Percentiles rank a stretch among this genome's conserved stretches.
phyloP scores from a whole-genome alignment of 2,888 invertebrate species.

The Petrolisthes cinctipes region DNA sequence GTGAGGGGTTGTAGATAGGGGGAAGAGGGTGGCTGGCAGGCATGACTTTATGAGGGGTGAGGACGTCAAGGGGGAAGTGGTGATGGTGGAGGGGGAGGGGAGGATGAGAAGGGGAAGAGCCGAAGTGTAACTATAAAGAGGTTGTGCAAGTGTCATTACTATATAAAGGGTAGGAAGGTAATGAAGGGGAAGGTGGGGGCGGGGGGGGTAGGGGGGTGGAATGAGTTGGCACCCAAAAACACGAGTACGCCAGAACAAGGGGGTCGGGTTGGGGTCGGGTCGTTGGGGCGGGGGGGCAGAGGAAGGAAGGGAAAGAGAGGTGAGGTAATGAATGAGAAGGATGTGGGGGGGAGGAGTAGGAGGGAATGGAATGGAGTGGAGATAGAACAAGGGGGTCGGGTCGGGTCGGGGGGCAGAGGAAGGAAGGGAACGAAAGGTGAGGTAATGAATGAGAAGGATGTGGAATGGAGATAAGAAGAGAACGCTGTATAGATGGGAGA shows the following conservation, averaged over 20 bases:
- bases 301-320: not conserved
- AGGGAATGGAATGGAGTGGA: not conserved
- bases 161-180: not conserved
- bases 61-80: not conserved
- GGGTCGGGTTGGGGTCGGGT: not conserved
- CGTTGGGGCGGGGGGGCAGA: not conserved
- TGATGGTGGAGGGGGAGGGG: not conserved
- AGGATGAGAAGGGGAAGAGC: not conserved
- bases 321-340: not conserved
- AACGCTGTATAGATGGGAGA: too few relatives aligned
- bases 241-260: not conserved
- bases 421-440: too few relatives aligned
- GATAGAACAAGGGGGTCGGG: too few relatives aligned
- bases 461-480: not conserved
- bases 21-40: not conserved
- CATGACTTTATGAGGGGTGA: not conserved
- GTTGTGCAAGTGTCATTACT: not conserved
- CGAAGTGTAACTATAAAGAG: not conserved
- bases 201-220: not conserved
- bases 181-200: too few relatives aligned
- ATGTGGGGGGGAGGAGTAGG: not conserved
- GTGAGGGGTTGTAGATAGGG: not conserved
- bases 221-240: not conserved
- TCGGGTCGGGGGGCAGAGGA: too few relatives aligned
- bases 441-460: too few relatives aligned